These are phyloP conservation scores for Erpetoichthys calabaricus DNA, from an alignment of 2,797 vertebrate species.

Conservation along the genomic window DNA sequence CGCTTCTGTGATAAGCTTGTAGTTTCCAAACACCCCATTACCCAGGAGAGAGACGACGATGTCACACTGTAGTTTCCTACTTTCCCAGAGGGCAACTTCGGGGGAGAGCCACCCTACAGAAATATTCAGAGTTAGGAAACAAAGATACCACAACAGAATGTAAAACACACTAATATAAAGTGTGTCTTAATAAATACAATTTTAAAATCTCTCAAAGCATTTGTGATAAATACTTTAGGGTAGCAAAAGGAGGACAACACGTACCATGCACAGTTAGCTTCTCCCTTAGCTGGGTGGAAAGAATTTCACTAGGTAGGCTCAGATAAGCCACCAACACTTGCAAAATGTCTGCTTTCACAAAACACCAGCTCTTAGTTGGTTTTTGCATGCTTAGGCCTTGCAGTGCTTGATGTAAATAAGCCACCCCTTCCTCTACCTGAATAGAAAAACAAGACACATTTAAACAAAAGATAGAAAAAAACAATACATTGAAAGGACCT, in stretches of 20 bases:
- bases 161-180: background rate
- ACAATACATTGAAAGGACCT: background rate
- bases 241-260: background rate
- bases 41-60: conserved; percentile 65
- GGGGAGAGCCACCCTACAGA: conserved; percentile 57
- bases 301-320: conserved; percentile 41
- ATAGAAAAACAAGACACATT: background rate
- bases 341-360: conserved; percentile 63
- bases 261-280: conserved; percentile 53
- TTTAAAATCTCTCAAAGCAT: no score
- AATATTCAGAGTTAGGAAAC: background rate
- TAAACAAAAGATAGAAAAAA: background rate
- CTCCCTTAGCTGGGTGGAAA: conserved; percentile 43
- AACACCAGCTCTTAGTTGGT: conserved; percentile 67
- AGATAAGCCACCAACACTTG: conserved; percentile 60
- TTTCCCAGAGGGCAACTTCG: conserved; percentile 55
- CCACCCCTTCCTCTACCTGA: conserved; percentile 56
- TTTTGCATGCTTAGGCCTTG: conserved; percentile 52
- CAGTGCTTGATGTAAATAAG: conserved; percentile 52
- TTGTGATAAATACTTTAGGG: no score
- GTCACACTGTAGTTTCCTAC: conserved; percentile 71
- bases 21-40: conserved; percentile 46
- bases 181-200: no score
- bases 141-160: background rate
- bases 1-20: conserved; percentile 25